Percentiles rank a stretch among this genome's conserved stretches.
These are phyloP conservation scores for Ormyrus pomaceus DNA, from an alignment of 2,888 invertebrate species.

Conservation along the genomic window DNA sequence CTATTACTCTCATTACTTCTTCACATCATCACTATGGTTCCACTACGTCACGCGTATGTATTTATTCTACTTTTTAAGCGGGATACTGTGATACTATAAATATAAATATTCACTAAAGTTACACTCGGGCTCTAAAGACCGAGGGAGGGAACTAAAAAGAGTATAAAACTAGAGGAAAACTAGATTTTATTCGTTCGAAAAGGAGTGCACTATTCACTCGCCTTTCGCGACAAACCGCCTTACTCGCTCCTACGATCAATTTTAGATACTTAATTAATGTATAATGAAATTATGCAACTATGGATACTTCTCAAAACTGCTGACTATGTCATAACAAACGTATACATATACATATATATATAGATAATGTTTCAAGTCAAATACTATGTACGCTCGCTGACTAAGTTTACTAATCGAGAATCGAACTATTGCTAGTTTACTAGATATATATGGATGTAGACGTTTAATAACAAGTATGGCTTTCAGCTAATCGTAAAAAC, in stretches of 20 bases:
- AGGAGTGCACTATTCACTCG: constrained; percentile 45
- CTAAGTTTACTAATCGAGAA: constrained; percentile 38
- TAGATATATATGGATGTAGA: constrained; percentile 23
- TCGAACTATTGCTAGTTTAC: constrained; percentile 37
- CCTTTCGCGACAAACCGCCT: constrained; percentile 52
- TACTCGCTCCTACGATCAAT: constrained; percentile 52
- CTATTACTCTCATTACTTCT: constrained; percentile 13
- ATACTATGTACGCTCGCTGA: constrained; percentile 24
- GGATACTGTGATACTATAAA: constrained; percentile 25
- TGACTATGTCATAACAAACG: neutral
- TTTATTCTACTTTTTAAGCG: constrained; percentile 46
- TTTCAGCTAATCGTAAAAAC: constrained; percentile 23
- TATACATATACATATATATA: neutral
- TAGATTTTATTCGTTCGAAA: constrained; percentile 29
- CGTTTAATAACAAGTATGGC: constrained; percentile 8
- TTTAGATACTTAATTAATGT: constrained; percentile 42
- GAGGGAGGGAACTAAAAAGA: neutral
- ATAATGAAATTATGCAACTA: constrained; percentile 50
- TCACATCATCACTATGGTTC: constrained; percentile 32
- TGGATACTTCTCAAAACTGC: constrained; percentile 37
- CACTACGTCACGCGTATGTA: constrained; percentile 29
- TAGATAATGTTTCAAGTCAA: constrained; percentile 33
- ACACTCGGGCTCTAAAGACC: constrained; percentile 31
- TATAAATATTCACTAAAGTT: constrained; percentile 28
- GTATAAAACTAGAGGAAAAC: constrained; percentile 15